Evolutionary conservation across 2,113 vertebrate species (phyloP).

Genomic region (Sakesphorus luctuosus): DNA sequence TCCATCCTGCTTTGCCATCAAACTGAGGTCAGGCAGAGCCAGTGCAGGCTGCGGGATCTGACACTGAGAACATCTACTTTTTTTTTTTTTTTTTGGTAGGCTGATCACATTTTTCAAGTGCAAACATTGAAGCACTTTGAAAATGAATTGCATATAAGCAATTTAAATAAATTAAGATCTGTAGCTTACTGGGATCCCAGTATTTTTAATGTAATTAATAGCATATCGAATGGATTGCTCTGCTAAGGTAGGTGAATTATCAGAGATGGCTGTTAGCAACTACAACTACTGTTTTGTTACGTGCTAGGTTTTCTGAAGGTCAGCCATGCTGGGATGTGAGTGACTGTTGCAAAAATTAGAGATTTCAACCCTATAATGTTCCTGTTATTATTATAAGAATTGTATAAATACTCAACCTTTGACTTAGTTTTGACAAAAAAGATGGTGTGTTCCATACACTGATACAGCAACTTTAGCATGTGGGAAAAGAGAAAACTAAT

Average conservation of each 20-base stretch:
- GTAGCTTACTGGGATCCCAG: not conserved
- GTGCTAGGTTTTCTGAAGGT: not conserved
- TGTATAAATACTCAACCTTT: not conserved
- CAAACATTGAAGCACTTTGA: not conserved
- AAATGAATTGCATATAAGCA: not conserved
- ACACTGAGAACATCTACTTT: not conserved
- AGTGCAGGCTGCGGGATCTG: not conserved
- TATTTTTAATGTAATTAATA: constrained; percentile 15
- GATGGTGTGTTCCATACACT: no score
- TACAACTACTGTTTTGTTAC: not conserved
- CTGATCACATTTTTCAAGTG: not conserved
- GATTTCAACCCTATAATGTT: not conserved
- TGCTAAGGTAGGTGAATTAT: not conserved
- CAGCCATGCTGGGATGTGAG: not conserved
- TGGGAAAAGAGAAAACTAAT: not conserved
- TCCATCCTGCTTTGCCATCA: not conserved
- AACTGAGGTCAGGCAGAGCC: not conserved
- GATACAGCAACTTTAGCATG: not conserved
- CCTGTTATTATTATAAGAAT: not conserved
- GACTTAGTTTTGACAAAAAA: not conserved
- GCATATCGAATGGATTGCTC: not conserved
- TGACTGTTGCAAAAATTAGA: not conserved
- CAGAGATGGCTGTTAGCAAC: not conserved
- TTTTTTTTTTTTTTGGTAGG: not conserved
- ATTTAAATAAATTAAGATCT: constrained; percentile 37